Evolutionary conservation across 1,140 invertebrate genomes (phyloP), one percentile per base, ranked within the genome.

Genomic region (Lepidostoma basale): DNA sequence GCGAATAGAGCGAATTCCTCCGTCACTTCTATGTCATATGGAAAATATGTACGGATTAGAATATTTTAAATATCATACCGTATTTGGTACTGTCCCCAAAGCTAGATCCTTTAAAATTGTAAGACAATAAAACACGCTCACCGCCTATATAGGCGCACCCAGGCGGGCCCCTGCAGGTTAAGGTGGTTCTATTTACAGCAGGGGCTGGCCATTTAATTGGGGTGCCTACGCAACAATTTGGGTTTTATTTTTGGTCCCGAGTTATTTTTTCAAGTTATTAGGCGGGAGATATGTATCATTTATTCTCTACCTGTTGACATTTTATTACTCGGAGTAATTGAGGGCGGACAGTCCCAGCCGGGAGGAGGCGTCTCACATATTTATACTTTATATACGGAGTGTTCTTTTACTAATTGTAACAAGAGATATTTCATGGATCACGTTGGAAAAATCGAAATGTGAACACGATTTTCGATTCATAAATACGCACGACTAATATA

Each of bases 181-280:
- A 58, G 28, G 60, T 25, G 42, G 42, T 69, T 69, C 65, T 60
- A 69, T 69, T 69, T 69, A 69, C 65, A 69, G 65, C 54, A 26
- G 49, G 62, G 44, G 42, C 62, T 69, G 68, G 62, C 68, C 62
- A 60, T 65, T 69, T 69, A 69, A 69, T 69, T 69, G 68, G 68
- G 68, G 62, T 52, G n/a, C n/a, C n/a, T n/a, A 60, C 58, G 54
- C 62, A 65, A 40, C 68, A 65, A 65, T 69, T 69, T 58, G 40
- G 52, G 68, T 54, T 65, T 58, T 59, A 59, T 64, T 60, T 69
- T 69, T 47, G 22, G 67, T 40, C 33, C n/a, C 36, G 30, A 14
- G 58, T n/a, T 62, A 20, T 36, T 65, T 47, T 69, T 69, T 65
- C 39, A 22, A 54, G 62, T 64, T 69, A 65, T 59, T 59, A 69